Percentiles rank a stretch among this genome's conserved stretches.
These are phyloP conservation scores for Phaonia tiefii DNA, from an alignment of 2,888 invertebrate species.

Conservation along the genomic window DNA sequence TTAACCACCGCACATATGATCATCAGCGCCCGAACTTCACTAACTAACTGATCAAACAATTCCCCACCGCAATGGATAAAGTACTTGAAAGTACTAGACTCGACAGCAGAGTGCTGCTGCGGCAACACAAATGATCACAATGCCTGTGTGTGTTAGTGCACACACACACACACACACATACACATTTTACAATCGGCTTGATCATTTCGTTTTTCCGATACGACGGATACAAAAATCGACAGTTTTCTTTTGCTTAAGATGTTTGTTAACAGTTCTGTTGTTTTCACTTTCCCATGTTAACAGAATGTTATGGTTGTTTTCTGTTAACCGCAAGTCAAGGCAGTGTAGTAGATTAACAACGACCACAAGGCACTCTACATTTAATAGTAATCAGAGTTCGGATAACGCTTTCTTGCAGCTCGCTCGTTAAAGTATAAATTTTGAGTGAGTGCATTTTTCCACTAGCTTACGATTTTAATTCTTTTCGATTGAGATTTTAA, in stretches of 20 bases:
- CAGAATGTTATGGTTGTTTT: neutral
- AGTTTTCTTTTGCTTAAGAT: slow-evolving; percentile 18
- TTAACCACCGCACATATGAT: slow-evolving; percentile 12
- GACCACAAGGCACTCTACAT: neutral
- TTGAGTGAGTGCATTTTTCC: no score
- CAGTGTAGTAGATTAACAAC: neutral
- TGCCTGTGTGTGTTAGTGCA: neutral
- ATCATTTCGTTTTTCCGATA: slow-evolving; percentile 16
- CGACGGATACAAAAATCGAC: neutral
- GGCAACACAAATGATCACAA: neutral
- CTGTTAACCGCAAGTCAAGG: slow-evolving; percentile 12
- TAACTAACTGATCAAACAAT: slow-evolving; percentile 55
- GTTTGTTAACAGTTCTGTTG: slow-evolving; percentile 7
- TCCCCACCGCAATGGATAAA: slow-evolving; percentile 49
- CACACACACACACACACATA: slow-evolving; percentile 32
- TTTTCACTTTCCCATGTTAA: neutral
- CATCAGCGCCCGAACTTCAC: slow-evolving; percentile 59
- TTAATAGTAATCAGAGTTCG: no score
- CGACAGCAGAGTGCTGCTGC: neutral
- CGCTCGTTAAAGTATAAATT: no score
- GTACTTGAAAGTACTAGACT: slow-evolving; percentile 43
- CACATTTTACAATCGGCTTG: neutral
- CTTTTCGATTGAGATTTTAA: no score
- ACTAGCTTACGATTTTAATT: no score
- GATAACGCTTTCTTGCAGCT: no score